Evolutionary conservation across 2,797 vertebrate species (phyloP).

Genomic region (Crenichthys baileyi): DNA sequence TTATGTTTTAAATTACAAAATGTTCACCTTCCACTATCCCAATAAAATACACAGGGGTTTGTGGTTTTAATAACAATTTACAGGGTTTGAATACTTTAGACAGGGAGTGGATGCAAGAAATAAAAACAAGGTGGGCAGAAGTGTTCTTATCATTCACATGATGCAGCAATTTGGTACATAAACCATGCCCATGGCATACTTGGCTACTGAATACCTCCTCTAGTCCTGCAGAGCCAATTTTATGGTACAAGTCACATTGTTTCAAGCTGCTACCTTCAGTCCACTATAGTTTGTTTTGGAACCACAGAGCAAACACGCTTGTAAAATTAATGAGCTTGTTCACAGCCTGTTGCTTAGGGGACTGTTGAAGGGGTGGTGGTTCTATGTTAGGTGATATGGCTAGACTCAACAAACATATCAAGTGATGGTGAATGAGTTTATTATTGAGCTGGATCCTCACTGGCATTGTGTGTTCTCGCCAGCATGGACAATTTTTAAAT

Average conservation of each 20-base stretch:
- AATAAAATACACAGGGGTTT: not conserved
- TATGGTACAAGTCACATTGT: constrained; percentile 25
- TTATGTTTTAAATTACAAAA: not conserved
- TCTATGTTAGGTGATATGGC: constrained; percentile 71
- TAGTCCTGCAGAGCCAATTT: constrained; percentile 25
- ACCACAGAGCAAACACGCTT: constrained; percentile 48
- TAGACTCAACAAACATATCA: constrained; percentile 57
- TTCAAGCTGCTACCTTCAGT: constrained; percentile 24
- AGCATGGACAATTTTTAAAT: constrained; percentile 25
- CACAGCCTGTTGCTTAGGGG: constrained; percentile 63
- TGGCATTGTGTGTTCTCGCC: constrained; percentile 6
- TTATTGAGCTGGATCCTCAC: constrained; percentile 20
- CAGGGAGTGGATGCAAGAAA: not conserved
- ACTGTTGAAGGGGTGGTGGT: constrained; percentile 49
- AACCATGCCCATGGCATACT: not conserved
- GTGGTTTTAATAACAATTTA: not conserved
- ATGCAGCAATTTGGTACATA: constrained; percentile 1
- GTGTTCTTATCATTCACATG: constrained; percentile 5
- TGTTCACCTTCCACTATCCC: not conserved
- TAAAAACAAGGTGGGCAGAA: constrained; percentile 22
- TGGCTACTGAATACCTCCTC: constrained; percentile 7
- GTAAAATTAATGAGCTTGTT: constrained; percentile 78
- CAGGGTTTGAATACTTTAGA: not conserved
- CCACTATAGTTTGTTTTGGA: constrained; percentile 66
- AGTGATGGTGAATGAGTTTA: constrained; percentile 37